phyloP scores from a whole-genome alignment of 2,888 invertebrate species.

The Lithophane socia region DNA sequence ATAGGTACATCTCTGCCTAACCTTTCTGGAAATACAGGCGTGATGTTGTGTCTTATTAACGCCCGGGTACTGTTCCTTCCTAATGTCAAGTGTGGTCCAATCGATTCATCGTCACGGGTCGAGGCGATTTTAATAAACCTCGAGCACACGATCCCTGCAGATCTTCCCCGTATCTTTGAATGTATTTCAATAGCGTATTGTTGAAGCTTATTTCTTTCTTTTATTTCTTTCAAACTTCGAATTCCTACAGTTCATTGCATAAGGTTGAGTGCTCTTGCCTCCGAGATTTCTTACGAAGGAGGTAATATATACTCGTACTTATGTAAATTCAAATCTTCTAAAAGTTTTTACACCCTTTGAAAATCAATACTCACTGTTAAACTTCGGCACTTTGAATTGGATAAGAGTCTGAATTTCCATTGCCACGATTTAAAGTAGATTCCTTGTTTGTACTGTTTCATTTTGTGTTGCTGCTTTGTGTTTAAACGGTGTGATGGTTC shows the following conservation, averaged over 20 bases:
- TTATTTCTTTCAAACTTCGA: constrained; percentile 42
- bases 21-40: not conserved
- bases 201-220: constrained; percentile 28
- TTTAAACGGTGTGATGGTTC: not conserved
- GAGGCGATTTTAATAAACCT: constrained; percentile 3
- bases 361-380: constrained; percentile 46
- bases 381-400: constrained; percentile 39
- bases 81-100: not conserved
- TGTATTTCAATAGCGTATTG: constrained; percentile 27
- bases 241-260: constrained; percentile 30
- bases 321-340: constrained; percentile 36
- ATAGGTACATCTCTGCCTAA: too few species aligned
- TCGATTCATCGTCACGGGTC: not conserved
- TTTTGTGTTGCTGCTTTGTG: not conserved
- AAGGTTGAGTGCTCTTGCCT: constrained; percentile 22
- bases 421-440: constrained; percentile 4
- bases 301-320: constrained; percentile 26
- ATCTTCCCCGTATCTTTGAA: constrained; percentile 13
- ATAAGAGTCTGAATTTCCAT: not conserved
- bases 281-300: constrained; percentile 37
- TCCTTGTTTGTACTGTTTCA: not conserved
- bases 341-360: constrained; percentile 46
- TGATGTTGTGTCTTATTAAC: not conserved
- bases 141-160: not conserved
- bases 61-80: not conserved